phyloP scores from a whole-genome alignment of 2,888 invertebrate species.

The Schrankia costaestrigalis region DNA sequence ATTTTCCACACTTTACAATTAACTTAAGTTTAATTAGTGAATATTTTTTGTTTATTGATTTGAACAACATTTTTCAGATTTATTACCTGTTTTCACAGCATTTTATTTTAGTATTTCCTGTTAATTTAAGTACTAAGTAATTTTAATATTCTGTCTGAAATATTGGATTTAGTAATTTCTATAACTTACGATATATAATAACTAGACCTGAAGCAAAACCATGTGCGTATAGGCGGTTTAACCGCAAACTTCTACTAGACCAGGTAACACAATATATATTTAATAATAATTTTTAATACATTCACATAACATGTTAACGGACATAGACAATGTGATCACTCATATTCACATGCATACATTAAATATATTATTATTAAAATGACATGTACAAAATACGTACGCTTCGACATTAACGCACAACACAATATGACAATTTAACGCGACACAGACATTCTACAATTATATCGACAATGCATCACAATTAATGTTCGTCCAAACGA shows the following conservation, averaged over 20 bases:
- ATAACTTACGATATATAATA: too few species aligned
- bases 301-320: slow-evolving; percentile 9
- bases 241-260: not conserved
- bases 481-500: slow-evolving; percentile 55
- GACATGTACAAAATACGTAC: slow-evolving; percentile 32
- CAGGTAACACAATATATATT: not conserved
- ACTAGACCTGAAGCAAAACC: too few species aligned
- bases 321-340: slow-evolving; percentile 40
- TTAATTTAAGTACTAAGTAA: too few species aligned
- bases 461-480: slow-evolving; percentile 63
- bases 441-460: slow-evolving; percentile 55
- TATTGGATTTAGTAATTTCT: too few species aligned
- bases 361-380: slow-evolving; percentile 29
- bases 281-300: not conserved
- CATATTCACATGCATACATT: slow-evolving; percentile 21
- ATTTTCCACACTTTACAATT: too few species aligned
- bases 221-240: not conserved
- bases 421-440: slow-evolving; percentile 49
- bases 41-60: too few species aligned
- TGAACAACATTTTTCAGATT: too few species aligned
- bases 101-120: too few species aligned
- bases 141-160: too few species aligned
- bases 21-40: too few species aligned
- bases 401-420: slow-evolving; percentile 49
- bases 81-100: too few species aligned